Percentiles rank a stretch among this genome's conserved stretches.
phyloP scores from a whole-genome alignment of 2,888 invertebrate species.

The Pandemis cinnamomeana region DNA sequence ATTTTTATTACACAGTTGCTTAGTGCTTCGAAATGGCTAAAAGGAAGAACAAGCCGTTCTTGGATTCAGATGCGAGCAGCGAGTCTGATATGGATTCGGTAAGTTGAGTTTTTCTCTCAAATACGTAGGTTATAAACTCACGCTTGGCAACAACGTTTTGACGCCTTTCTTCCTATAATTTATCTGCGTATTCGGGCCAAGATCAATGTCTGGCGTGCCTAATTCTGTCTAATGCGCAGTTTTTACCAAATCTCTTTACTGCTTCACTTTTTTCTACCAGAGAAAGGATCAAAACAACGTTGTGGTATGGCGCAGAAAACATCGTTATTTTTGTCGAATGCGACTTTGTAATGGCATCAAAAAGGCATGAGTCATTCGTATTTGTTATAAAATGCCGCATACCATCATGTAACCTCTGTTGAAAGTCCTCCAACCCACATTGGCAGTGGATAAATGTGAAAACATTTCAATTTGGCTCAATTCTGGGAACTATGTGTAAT shows the following conservation, averaged over 20 bases:
- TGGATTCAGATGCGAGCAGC: constrained; percentile 93
- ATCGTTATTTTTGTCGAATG: constrained; percentile 48
- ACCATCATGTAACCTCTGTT: constrained; percentile 36
- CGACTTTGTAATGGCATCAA: constrained; percentile 49
- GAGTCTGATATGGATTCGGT: constrained; percentile 94
- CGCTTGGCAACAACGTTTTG: constrained; percentile 56
- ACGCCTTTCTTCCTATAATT: constrained; percentile 71
- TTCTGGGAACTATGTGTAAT: constrained; percentile 12
- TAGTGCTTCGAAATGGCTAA: constrained; percentile 87
- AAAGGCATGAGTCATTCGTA: constrained; percentile 48
- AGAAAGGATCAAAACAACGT: constrained; percentile 35
- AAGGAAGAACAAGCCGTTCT: constrained; percentile 92
- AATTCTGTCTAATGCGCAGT: constrained; percentile 62
- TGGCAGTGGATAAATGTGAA: constrained; percentile 3
- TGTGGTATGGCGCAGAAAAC: constrained; percentile 39
- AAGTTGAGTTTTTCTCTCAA: constrained; percentile 72
- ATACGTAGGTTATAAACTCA: constrained; percentile 63
- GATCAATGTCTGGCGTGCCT: constrained; percentile 68
- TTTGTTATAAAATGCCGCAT: constrained; percentile 43
- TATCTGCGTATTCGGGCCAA: constrained; percentile 75
- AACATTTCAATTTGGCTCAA: constrained; percentile 13
- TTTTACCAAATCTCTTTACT: constrained; percentile 43
- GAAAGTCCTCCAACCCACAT: constrained; percentile 21
- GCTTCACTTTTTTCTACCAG: constrained; percentile 21
- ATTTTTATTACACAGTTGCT: constrained; percentile 50